Conservation (phyloP, 1,140 invertebrate genomes). For the Odontomachus brunneus region DNA sequence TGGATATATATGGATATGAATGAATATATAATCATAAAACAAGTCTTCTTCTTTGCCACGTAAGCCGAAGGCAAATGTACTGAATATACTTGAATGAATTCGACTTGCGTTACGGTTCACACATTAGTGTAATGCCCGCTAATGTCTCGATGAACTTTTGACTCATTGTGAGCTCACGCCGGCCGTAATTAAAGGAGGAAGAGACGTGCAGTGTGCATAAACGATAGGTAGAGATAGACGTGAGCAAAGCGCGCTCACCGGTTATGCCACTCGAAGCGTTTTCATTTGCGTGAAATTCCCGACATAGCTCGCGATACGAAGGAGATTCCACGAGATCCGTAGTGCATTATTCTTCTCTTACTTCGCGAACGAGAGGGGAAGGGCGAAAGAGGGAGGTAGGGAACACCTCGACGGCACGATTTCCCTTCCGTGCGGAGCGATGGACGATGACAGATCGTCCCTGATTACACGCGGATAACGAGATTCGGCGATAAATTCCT, state of each 20-base stretch:
- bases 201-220: too few species aligned
- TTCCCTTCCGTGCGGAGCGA: too few species aligned
- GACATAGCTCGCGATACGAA: slow-evolving; percentile 20
- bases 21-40: too few species aligned
- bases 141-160: not conserved
- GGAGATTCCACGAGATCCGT: slow-evolving; percentile 51
- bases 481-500: slow-evolving; percentile 42
- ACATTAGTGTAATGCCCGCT: not conserved
- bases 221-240: not conserved
- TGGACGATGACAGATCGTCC: not conserved
- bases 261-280: slow-evolving; percentile 15
- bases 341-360: slow-evolving; percentile 23
- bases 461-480: not conserved
- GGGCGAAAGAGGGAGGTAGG: too few species aligned
- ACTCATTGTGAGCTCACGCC: not conserved
- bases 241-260: not conserved
- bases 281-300: slow-evolving; percentile 55
- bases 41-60: too few species aligned
- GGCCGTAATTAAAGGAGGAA: too few species aligned
- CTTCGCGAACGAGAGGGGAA: not conserved
- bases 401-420: too few species aligned
- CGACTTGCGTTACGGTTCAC: not conserved
- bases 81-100: too few species aligned
- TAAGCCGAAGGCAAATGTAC: too few species aligned
- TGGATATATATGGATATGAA: too few species aligned